These are phyloP conservation scores for Lomographa bimaculata DNA, from an alignment of 2,888 invertebrate species.

Conservation along the genomic window DNA sequence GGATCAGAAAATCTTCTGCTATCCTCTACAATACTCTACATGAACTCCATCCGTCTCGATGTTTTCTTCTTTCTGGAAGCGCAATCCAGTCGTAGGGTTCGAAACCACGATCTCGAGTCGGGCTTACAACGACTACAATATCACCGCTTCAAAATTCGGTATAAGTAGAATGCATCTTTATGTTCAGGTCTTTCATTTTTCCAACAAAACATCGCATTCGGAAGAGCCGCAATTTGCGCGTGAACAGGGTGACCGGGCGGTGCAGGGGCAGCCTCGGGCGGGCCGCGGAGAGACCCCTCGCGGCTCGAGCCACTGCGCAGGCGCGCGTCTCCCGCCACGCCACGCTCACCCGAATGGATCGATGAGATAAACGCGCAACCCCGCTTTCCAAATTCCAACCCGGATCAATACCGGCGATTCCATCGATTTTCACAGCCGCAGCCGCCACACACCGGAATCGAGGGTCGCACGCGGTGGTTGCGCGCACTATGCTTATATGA, in stretches of 20 bases:
- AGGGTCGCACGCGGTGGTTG: conserved; percentile 81
- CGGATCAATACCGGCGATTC: conserved; percentile 89
- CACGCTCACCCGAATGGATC: conserved; percentile 78
- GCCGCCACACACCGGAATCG: conserved; percentile 80
- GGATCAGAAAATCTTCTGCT: no score
- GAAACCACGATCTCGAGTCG: no score
- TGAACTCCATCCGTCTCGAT: no score
- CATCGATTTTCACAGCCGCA: conserved; percentile 89
- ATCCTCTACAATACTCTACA: no score
- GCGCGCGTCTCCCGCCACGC: conserved; percentile 48
- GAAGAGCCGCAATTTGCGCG: conserved; percentile 58
- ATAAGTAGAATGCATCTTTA: no score
- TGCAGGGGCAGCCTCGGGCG: conserved; percentile 58
- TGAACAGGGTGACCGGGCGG: conserved; percentile 62
- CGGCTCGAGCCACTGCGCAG: conserved; percentile 52
- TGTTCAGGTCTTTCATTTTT: no score
- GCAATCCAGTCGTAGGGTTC: no score
- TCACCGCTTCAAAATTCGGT: no score
- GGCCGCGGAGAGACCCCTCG: conserved; percentile 53
- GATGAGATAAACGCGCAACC: conserved; percentile 91
- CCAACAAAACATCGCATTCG: no score
- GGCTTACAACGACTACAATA: no score
- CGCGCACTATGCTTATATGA: conserved; percentile 58
- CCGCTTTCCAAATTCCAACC: conserved; percentile 85
- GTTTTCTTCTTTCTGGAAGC: no score